These are phyloP conservation scores for Eilema caniola DNA, from an alignment of 2,888 invertebrate genomes.

Conservation along the genomic window DNA sequence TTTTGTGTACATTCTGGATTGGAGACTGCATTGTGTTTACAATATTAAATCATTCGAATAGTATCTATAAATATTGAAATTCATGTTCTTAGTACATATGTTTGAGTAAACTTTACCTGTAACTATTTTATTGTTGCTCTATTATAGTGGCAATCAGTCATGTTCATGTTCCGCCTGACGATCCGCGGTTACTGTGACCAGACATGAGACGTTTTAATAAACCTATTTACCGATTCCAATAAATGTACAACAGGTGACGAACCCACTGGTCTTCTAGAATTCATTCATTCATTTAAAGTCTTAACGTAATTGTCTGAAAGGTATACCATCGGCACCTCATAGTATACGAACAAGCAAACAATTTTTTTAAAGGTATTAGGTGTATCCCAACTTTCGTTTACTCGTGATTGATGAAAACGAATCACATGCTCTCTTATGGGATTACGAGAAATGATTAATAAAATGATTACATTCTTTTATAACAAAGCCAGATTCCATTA, in stretches of 20 bases:
- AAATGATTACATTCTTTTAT: conserved; percentile 10
- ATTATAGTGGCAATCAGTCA: background rate
- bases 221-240: background rate
- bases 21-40: conserved; percentile 3
- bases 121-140: background rate
- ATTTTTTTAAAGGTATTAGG: too few species aligned
- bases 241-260: too few species aligned
- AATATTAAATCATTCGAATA: background rate
- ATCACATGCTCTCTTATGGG: background rate
- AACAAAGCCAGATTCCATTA: conserved; percentile 29
- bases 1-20: conserved; percentile 47
- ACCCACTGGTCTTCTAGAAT: too few species aligned
- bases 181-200: background rate
- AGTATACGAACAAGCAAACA: too few species aligned
- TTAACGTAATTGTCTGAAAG: too few species aligned
- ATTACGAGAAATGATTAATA: conserved; percentile 36
- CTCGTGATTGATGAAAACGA: background rate
- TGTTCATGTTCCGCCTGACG: background rate
- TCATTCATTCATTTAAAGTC: too few species aligned
- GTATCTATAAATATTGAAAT: background rate
- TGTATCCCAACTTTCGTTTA: background rate
- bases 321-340: too few species aligned
- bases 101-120: background rate
- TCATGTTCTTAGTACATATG: background rate
- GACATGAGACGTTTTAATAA: background rate